phyloP scores from a whole-genome alignment of 2,888 invertebrate species.

The Lasius platythorax region DNA sequence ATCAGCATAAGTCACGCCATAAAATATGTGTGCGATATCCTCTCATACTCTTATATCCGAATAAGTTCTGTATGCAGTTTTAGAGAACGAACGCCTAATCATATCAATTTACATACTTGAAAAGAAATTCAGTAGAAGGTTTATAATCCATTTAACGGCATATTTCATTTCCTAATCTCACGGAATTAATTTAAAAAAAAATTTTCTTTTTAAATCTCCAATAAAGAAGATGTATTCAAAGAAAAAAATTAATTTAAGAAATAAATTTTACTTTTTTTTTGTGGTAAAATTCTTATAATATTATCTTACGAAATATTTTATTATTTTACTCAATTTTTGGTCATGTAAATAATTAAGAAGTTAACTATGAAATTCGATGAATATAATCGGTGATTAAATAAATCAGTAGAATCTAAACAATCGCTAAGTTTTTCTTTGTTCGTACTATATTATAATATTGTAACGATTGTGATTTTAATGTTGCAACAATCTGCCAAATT shows the following conservation, averaged over 20 bases:
- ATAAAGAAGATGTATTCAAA: not conserved
- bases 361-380: not conserved
- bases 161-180: not conserved
- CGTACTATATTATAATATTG: slow-evolving; percentile 9
- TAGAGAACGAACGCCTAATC: slow-evolving; percentile 35
- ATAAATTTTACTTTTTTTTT: not conserved
- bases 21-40: slow-evolving; percentile 1
- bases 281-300: not conserved
- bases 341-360: not conserved
- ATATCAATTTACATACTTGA: slow-evolving; percentile 5
- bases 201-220: no score
- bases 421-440: slow-evolving; percentile 22
- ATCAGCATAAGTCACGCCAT: slow-evolving; percentile 48
- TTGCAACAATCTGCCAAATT: slow-evolving; percentile 6
- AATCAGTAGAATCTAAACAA: slow-evolving; percentile 4
- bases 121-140: not conserved
- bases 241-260: not conserved
- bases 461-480: slow-evolving; percentile 10
- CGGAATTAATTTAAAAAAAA: not conserved
- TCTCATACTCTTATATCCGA: not conserved
- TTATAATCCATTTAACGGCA: not conserved
- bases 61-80: slow-evolving; percentile 19
- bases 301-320: not conserved
- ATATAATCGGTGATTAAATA: not conserved
- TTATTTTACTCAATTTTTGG: not conserved